Base-by-base conservation (phyloP, 2,797 vertebrate genomes). In the Rhadinocentrus ornatus region DNA sequence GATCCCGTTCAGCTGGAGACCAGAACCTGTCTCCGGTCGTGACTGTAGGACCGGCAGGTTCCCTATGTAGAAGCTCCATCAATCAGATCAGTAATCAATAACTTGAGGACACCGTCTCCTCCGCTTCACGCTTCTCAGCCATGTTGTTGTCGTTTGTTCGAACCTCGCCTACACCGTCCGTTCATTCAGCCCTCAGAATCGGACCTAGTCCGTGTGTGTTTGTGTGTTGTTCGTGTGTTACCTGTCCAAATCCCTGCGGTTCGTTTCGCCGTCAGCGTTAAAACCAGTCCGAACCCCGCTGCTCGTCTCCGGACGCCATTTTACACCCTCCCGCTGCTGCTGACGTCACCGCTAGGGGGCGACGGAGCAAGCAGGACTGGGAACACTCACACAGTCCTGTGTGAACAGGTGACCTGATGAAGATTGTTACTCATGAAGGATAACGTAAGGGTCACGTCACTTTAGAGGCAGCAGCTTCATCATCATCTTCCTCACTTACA, bases 271-370 rank as follows among this genome's bases (percentile, higher is more conserved):
- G 57, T 59, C 44, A 41, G 6, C 26, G 34, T 35, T 62, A 13
- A 44, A 61, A 2, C 11, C 32, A 5, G 8, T 20, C 37, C 26
- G 46, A 60, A n/a, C 35, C 31, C 72, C n/a, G n/a, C 48, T n/a
- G 54, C 35, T 27, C 26, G 35, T 35, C 69, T 72, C 60, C 60
- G 0, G 29, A 0, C 76, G 83, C 86, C 86, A 87, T 87, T 34
- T 87, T 87, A 71, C 3, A 27, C 55, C 3, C 22, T 11, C 26
- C 29, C 59, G 55, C 53, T 8, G 55, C 53, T 8, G 9, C 35
- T 2, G 37, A 39, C 37, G 37, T 61, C 66, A 32, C 24, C 67
- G 13, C 66, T 3, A 70, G 82, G 52, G 16, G 78, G 78, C 71
- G 69, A 44, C 65, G 75, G 16, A 77, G 66, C 48, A 64, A 64